Base-by-base conservation (phyloP, 2,797 vertebrate species). In the Typhlichthys eigenmanni region DNA sequence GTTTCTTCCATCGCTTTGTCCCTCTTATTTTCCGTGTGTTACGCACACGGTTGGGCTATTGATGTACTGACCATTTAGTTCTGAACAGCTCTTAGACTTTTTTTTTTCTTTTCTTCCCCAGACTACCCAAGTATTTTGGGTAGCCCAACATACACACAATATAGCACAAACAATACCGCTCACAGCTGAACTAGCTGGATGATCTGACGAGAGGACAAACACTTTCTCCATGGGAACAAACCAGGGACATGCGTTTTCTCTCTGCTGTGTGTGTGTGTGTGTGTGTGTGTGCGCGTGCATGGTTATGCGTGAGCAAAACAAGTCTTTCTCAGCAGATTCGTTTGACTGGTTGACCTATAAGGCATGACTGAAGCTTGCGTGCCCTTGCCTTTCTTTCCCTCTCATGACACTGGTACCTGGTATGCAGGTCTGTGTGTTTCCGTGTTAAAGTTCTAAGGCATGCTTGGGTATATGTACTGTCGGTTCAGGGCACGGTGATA, bases 341-440 rank as follows among this genome's bases (percentile, higher is more conserved):
- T 70, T 80, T 79, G 75, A 83, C 84, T 80, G 82, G 57, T 71
- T 85, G 68, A 72, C 77, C 84, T 83, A 82, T 82, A 68, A 79
- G 86, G 84, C 72, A 70, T 85, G 82, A 77, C 83, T 76, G 74
- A 66, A 49, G 68, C 69, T 80, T 79, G 82, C 66, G 32, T 80
- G 76, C 87, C 82, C 69, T 62, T 84, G 75, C 78, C 34, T 38
- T 38, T 38, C 7, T 38, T 38, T 38, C 7, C 34, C 34, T 38
- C 34, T 38, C 34, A 86, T 84, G 85, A 88, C 24, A 24, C 80
- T 75, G 80, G 88, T 87, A 81, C 64, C 24, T 74, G 88, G 88
- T 80, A 89, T 90, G 86, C 71, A 24, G 83, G 82, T 71, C 19
- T 68, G 73, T 81, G 71, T 75, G 51, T 62, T 50, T 71, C 56